Evolutionary conservation across 92 coral and sea anemone species (phyloP).

Genomic region (Epizoanthus illoricatus): DNA sequence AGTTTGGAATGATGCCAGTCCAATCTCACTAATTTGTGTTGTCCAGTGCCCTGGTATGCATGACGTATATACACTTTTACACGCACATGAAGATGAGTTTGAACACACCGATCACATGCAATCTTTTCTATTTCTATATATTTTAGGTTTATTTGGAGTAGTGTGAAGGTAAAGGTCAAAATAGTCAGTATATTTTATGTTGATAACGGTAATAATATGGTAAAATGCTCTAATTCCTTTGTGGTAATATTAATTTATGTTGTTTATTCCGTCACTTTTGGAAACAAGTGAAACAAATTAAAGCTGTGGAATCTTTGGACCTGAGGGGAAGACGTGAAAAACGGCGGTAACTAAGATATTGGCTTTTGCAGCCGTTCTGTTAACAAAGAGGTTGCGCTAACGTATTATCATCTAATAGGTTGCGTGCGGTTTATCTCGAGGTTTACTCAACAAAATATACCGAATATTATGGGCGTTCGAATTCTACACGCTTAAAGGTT

Average conservation of each 20-base stretch:
- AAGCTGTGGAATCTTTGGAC: not conserved
- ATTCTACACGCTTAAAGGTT: not conserved
- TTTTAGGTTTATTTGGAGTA: not conserved
- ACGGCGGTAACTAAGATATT: slow-evolving; percentile 27
- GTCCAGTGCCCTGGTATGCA: slow-evolving; percentile 5
- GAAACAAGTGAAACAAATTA: slow-evolving; percentile 15
- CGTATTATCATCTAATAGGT: too few relatives aligned
- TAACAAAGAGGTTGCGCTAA: too few relatives aligned
- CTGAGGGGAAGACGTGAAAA: slow-evolving; percentile 36
- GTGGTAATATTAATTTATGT: not conserved
- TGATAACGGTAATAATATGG: not conserved
- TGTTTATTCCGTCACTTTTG: not conserved
- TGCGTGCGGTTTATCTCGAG: too few relatives aligned
- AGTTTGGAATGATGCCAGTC: not conserved
- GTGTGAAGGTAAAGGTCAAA: slow-evolving; percentile 23
- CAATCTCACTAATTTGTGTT: slow-evolving; percentile 19
- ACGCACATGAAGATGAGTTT: slow-evolving; percentile 14
- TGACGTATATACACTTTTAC: slow-evolving; percentile 31
- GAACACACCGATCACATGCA: slow-evolving; percentile 2
- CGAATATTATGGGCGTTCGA: not conserved
- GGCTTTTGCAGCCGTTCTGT: not conserved
- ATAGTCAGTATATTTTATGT: not conserved
- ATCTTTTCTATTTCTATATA: slow-evolving; percentile 3
- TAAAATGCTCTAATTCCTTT: not conserved
- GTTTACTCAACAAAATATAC: too few relatives aligned